Percentiles rank a stretch among this genome's conserved stretches.
Evolutionary conservation across 2,113 vertebrate species (phyloP).

Genomic region (Bubalus kerabau): DNA sequence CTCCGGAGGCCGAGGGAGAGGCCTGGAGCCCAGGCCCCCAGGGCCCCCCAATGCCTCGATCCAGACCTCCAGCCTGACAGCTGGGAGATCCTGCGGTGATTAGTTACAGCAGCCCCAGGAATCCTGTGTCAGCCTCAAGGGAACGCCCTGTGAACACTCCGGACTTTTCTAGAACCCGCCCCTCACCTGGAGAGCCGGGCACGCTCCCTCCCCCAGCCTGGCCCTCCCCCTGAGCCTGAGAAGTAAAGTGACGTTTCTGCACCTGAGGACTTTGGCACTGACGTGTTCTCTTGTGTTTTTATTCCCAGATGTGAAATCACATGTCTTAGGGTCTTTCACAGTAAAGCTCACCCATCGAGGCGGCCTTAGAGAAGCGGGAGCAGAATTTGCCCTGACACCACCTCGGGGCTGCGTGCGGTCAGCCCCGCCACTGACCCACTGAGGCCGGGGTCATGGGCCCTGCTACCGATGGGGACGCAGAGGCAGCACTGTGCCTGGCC

Average conservation of each 20-base stretch:
- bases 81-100: fast-evolving
- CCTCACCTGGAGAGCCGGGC: fast-evolving
- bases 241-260: background rate
- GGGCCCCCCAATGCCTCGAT: fast-evolving
- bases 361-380: background rate
- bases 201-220: background rate
- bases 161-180: fast-evolving
- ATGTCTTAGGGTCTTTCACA: too few relatives aligned
- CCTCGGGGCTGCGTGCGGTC: background rate
- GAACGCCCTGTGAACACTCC: background rate
- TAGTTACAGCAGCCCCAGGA: background rate
- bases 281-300: background rate
- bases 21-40: background rate
- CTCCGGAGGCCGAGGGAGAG: fast-evolving
- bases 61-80: background rate
- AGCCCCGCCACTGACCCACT: fast-evolving
- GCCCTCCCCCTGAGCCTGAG: background rate
- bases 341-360: background rate
- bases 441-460: background rate
- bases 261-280: background rate
- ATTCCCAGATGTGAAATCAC: background rate
- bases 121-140: fast-evolving
- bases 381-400: background rate
- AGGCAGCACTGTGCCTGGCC: fast-evolving
- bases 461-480: background rate